phyloP scores from a whole-genome alignment of 2,797 vertebrate genomes.

The Bufotes viridis region DNA sequence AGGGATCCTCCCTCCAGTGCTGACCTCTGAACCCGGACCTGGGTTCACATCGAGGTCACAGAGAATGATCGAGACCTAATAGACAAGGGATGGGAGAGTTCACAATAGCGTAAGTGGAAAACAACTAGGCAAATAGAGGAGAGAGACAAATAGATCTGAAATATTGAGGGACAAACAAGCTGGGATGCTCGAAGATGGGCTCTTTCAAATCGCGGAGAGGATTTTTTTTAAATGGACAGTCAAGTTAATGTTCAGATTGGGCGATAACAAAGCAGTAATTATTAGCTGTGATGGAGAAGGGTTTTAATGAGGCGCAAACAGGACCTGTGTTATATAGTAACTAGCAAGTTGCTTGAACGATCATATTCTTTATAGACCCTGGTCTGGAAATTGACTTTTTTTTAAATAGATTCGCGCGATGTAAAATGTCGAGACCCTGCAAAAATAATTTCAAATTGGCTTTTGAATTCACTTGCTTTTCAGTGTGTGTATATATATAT shows the following conservation, averaged over 20 bases:
- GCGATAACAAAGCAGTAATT: conserved; percentile 16
- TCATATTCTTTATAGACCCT: conserved; percentile 14
- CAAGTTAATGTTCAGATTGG: not conserved
- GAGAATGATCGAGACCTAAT: conserved; percentile 60
- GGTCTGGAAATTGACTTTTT: not conserved
- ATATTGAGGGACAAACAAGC: conserved; percentile 23
- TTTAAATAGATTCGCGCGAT: not conserved
- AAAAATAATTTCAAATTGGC: not conserved
- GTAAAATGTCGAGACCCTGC: not conserved
- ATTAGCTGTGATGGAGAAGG: conserved; percentile 22
- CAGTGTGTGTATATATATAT: too few species aligned
- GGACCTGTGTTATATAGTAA: not conserved
- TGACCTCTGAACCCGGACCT: conserved; percentile 52
- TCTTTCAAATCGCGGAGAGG: conserved; percentile 7
- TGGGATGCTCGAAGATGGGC: not conserved
- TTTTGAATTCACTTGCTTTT: not conserved
- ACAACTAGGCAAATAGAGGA: conserved; percentile 38
- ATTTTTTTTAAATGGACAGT: conserved; percentile 28
- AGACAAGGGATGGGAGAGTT: conserved; percentile 56
- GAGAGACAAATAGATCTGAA: conserved; percentile 42
- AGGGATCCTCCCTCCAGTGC: conserved; percentile 39
- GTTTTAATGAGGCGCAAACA: not conserved
- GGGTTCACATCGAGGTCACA: conserved; percentile 58
- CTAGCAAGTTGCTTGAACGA: conserved; percentile 5
- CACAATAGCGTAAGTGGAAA: conserved; percentile 55